Evolutionary conservation across 2,113 vertebrate genomes (phyloP).

Genomic region (Nesoenas mayeri): DNA sequence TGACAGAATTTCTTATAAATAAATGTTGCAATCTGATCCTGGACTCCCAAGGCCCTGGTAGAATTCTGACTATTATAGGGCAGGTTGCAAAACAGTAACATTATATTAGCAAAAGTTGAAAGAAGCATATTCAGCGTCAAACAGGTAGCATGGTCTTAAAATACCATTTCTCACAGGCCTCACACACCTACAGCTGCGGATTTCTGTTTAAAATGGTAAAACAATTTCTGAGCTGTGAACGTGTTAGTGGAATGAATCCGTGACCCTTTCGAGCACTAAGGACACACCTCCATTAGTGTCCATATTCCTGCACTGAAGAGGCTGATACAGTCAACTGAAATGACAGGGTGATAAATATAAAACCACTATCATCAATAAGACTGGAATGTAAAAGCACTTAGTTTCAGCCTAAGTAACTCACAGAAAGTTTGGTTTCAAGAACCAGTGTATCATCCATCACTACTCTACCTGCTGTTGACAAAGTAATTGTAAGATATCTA

Average conservation of each 20-base stretch:
- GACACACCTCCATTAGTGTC: constrained; percentile 89
- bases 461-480: constrained; percentile 84
- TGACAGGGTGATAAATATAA: constrained; percentile 91
- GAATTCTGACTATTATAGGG: constrained; percentile 81
- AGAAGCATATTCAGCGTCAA: constrained; percentile 67
- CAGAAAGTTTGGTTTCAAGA: constrained; percentile 86
- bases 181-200: constrained; percentile 27
- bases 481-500: constrained; percentile 88
- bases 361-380: constrained; percentile 87
- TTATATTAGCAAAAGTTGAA: constrained; percentile 77
- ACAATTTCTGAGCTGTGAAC: constrained; percentile 63
- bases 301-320: constrained; percentile 79
- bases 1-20: constrained; percentile 91
- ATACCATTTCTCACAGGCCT: constrained; percentile 70
- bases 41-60: constrained; percentile 81
- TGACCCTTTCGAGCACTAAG: constrained; percentile 78
- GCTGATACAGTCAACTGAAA: constrained; percentile 83
- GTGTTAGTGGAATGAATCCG: constrained; percentile 75
- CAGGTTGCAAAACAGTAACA: constrained; percentile 78
- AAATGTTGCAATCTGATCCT: constrained; percentile 88
- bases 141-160: constrained; percentile 74
- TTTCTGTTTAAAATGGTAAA: constrained; percentile 72
- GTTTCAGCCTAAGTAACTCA: constrained; percentile 86
- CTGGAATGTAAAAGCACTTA: constrained; percentile 90
- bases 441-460: constrained; percentile 83